Evolutionary conservation across 2,113 vertebrate genomes (phyloP), one percentile per base, ranked within the genome.

Genomic region (Equus quagga): DNA sequence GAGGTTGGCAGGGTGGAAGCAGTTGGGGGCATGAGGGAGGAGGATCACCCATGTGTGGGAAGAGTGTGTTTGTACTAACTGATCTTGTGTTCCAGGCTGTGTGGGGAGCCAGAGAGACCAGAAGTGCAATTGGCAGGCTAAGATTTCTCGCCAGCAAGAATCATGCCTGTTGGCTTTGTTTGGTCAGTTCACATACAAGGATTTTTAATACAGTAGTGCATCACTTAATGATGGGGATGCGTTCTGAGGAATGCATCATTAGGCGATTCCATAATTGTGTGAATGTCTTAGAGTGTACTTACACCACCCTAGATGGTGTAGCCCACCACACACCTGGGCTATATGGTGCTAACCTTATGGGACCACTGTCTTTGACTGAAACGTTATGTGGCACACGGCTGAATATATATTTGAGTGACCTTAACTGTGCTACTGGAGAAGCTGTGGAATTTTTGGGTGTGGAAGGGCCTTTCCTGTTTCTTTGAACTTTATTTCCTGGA

Each of bases 401-500:
- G 14, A 54, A 54, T 88, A 75, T 79, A 64, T 73, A 76, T 94
- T 36, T 9, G 33, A 76, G 36, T 94, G 87, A 96, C 87, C 84
- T 96, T 98, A 78, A 19, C 31, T 85, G 28, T 33, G 18, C 46
- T 85, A 12, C 28, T 88, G 83, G 90, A 76, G 73, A 96, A 96
- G 60, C 44, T 95, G 33, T 95, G 97, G 97, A 97, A 98, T 97
- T 97, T 97, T 94, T 9, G 96, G 96, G 95, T 82, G 92, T 98
- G 91, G 92, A 75, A 96, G 69, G 44, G 41, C 87, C 86, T 96
- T 98, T 96, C 97, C 95, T 97, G 92, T 98, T 98, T 95, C 97
- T 96, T 98, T 98, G 76, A 95, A 95, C 81, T n/a, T 92, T 79
- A 88, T 93, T 98, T 98, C 94, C 97, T 98, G 96, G 86, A 96